Conservation (phyloP, 1,140 invertebrate genomes). For the Asbolus verrucosus region DNA sequence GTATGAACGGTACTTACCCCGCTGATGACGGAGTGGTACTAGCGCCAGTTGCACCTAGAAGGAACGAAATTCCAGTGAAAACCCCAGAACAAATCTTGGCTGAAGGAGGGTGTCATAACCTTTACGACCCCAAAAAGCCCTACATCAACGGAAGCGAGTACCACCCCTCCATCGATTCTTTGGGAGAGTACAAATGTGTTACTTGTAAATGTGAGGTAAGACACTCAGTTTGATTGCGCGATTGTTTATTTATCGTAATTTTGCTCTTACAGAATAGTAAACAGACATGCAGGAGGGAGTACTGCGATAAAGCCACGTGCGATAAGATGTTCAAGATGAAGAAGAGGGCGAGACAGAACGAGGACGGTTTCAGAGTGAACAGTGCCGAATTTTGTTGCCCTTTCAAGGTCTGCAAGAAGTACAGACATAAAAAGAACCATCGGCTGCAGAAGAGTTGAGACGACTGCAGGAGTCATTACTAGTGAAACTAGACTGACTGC, state of each 20-base stretch:
- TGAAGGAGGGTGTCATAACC: constrained; percentile 82
- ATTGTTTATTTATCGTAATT: constrained; percentile 29
- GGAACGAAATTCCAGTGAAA: constrained; percentile 74
- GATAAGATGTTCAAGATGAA: constrained; percentile 56
- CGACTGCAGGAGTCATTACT: constrained; percentile 16
- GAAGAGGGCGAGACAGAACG: constrained; percentile 48
- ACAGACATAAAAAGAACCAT: constrained; percentile 53
- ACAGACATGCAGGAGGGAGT: constrained; percentile 82
- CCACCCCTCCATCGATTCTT: constrained; percentile 84
- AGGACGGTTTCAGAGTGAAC: constrained; percentile 36
- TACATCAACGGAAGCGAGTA: constrained; percentile 86
- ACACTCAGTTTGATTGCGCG: constrained; percentile 51
- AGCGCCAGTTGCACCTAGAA: constrained; percentile 47
- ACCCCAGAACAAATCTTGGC: constrained; percentile 75
- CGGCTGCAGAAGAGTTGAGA: constrained; percentile 44
- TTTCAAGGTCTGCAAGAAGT: constrained; percentile 58
- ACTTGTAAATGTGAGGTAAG: constrained; percentile 89
- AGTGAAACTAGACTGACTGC: constrained; percentile 34
- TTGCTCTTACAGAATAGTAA: constrained; percentile 77
- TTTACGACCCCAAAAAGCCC: constrained; percentile 70
- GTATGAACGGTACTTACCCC: constrained; percentile 51
- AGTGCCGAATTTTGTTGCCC: constrained; percentile 58
- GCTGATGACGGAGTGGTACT: constrained; percentile 48
- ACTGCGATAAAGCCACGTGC: constrained; percentile 79
- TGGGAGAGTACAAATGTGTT: constrained; percentile 88